A percentile compares a stretch with the other conserved stretches of the same genome.
Conservation (phyloP, 1,140 invertebrate genomes). For the Hormaphis cornu region DNA sequence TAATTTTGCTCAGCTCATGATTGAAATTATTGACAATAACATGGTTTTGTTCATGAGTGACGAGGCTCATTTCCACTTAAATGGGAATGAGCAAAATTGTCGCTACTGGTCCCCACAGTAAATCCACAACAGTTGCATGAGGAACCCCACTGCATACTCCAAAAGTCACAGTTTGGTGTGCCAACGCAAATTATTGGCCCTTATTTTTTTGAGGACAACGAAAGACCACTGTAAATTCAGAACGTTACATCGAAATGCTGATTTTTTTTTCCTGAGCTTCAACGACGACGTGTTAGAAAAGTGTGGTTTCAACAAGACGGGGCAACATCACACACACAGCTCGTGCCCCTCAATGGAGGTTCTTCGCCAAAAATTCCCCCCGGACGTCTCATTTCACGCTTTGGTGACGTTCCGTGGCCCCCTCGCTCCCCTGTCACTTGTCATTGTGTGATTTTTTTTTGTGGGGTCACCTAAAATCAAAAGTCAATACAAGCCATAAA, state of each 20-base stretch:
- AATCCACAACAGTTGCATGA: conserved; percentile 40
- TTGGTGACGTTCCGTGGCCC: neutral
- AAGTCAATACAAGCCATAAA: neutral
- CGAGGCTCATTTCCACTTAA: conserved; percentile 41
- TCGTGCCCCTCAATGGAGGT: neutral
- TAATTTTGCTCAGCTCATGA: conserved; percentile 16
- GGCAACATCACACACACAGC: neutral
- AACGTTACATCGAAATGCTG: neutral
- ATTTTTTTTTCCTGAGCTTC: neutral
- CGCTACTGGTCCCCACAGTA: conserved; percentile 33
- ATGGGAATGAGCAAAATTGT: conserved; percentile 42
- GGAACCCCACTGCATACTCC: conserved; percentile 40
- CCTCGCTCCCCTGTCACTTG: neutral
- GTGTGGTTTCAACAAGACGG: neutral
- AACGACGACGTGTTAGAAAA: neutral
- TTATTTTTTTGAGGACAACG: conserved; percentile 15
- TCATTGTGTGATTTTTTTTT: neutral
- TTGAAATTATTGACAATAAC: conserved; percentile 6
- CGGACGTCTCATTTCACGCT: neutral
- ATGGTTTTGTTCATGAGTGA: conserved; percentile 35
- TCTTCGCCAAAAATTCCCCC: neutral
- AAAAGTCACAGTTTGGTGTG: conserved; percentile 40
- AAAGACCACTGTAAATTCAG: neutral
- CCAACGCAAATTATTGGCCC: conserved; percentile 35
- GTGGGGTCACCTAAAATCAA: neutral